Conservation (phyloP, 2,888 invertebrate species). For the Ypsolopha sequella region DNA sequence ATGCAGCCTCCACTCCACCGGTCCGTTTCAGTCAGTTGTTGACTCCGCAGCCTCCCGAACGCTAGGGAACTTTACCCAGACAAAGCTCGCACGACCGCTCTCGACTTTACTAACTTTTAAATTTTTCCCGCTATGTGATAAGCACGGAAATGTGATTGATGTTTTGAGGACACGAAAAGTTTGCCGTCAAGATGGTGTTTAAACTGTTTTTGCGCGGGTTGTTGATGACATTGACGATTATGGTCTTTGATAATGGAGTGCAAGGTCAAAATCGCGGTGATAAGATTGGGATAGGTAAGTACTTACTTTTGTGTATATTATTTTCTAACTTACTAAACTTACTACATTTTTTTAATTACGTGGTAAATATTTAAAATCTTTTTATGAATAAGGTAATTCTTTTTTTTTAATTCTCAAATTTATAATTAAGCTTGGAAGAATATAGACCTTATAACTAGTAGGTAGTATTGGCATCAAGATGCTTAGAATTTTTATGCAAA, state of each 20-base stretch:
- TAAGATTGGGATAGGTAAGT: slow-evolving; percentile 43
- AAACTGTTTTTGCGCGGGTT: slow-evolving; percentile 26
- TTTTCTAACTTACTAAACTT: too few relatives aligned
- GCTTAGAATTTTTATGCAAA: too few relatives aligned
- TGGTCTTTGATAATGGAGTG: slow-evolving; percentile 25
- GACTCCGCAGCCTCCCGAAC: neutral
- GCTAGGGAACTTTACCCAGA: slow-evolving; percentile 3
- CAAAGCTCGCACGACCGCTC: neutral
- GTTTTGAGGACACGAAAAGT: slow-evolving; percentile 1
- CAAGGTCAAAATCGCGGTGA: slow-evolving; percentile 22
- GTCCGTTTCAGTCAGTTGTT: neutral
- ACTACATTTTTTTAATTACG: too few relatives aligned
- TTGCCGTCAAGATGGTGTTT: slow-evolving; percentile 22
- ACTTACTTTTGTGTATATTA: neutral
- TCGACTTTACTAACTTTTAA: neutral
- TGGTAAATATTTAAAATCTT: too few relatives aligned
- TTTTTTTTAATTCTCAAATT: too few relatives aligned
- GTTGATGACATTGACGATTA: slow-evolving; percentile 25
- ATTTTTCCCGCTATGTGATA: neutral
- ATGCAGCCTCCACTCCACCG: neutral
- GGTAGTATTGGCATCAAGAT: too few relatives aligned
- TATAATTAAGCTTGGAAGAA: too few relatives aligned
- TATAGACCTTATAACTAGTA: too few relatives aligned
- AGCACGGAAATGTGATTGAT: slow-evolving; percentile 23
- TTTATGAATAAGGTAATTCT: too few relatives aligned